Evolutionary conservation across 64 coral and sea anemone species (phyloP).

Genomic region (Stichodactyla helianthus): DNA sequence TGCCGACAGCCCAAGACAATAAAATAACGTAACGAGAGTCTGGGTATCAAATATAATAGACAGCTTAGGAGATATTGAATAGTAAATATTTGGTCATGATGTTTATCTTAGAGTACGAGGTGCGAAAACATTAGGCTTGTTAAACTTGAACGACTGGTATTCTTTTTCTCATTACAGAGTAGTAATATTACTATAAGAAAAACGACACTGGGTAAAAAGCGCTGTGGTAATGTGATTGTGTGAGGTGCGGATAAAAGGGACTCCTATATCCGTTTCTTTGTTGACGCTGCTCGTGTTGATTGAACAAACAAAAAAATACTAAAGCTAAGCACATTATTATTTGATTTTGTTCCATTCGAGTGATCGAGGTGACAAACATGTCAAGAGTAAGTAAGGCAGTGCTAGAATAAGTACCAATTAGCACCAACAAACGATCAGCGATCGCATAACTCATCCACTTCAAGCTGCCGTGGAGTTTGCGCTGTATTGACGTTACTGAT

Average conservation of each 20-base stretch:
- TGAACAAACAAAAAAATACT: slow-evolving; percentile 16
- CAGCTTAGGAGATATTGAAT: neutral
- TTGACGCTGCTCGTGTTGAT: slow-evolving; percentile 8
- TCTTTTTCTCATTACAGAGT: neutral
- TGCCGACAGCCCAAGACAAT: neutral
- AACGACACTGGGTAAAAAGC: neutral
- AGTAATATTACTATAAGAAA: neutral
- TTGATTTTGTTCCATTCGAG: slow-evolving; percentile 24
- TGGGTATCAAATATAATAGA: neutral
- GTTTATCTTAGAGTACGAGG: slow-evolving; percentile 4
- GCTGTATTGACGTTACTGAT: neutral
- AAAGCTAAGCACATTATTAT: slow-evolving; percentile 15
- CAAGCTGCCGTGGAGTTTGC: neutral
- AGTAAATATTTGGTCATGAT: slow-evolving; percentile 1
- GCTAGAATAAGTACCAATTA: slow-evolving; percentile 22
- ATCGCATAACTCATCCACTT: slow-evolving; percentile 25
- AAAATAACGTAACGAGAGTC: neutral
- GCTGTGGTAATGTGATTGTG: slow-evolving; percentile 15
- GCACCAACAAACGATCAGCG: slow-evolving; percentile 19
- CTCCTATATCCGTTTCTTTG: slow-evolving; percentile 18
- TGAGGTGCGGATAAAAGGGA: neutral
- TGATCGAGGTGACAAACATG: slow-evolving; percentile 2
- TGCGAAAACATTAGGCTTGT: slow-evolving; percentile 14
- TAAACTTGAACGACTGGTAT: neutral
- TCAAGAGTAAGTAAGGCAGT: slow-evolving; percentile 7